These are phyloP conservation scores for Ciconia boyciana DNA, from an alignment of 2,113 vertebrate species.

Conservation along the genomic window DNA sequence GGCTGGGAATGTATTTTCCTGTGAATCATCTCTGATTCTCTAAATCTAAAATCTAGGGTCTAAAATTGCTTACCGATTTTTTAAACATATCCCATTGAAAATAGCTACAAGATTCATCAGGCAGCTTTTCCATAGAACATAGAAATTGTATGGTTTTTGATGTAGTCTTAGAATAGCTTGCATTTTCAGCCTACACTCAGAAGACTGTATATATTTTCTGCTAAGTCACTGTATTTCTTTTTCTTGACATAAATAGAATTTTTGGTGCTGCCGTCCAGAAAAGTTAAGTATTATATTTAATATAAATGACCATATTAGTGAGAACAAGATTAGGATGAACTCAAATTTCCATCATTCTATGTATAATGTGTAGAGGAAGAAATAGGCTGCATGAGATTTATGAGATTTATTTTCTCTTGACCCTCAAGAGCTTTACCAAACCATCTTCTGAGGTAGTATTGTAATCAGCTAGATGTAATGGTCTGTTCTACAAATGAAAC, in stretches of 20 bases:
- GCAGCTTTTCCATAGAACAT: neutral
- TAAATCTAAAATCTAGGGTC: neutral
- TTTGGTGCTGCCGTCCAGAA: neutral
- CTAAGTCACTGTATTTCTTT: neutral
- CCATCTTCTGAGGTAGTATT: neutral
- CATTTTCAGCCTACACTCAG: neutral
- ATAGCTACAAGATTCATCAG: neutral
- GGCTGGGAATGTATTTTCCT: neutral
- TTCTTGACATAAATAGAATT: neutral
- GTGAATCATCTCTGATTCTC: constrained; percentile 48
- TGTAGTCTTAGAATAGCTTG: neutral
- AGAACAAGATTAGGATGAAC: neutral
- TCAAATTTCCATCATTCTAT: neutral
- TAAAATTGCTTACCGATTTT: constrained; percentile 13
- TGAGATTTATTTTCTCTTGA: neutral
- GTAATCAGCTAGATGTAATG: neutral
- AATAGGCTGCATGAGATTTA: neutral
- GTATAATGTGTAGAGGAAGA: neutral
- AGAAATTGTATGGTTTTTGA: neutral
- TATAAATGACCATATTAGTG: neutral
- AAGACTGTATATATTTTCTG: neutral
- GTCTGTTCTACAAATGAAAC: neutral
- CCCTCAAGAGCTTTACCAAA: neutral
- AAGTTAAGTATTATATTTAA: neutral
- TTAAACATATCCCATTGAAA: constrained; percentile 9